Conservation (phyloP, 2,888 invertebrate species). For the Tenthredo amoena region DNA sequence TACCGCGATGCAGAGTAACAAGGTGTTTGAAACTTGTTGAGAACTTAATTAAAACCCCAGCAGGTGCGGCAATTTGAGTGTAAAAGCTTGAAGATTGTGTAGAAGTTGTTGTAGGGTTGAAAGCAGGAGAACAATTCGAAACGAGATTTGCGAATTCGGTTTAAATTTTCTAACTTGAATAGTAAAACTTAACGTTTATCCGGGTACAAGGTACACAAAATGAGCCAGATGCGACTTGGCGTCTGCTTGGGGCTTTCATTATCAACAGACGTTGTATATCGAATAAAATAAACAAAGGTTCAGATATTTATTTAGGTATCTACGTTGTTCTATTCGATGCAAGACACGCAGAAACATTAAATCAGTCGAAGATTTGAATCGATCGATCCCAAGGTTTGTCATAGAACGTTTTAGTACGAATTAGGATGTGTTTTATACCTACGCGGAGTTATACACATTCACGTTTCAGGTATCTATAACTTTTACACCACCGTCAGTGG, state of each 20-base stretch:
- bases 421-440: neutral
- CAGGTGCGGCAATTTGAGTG: neutral
- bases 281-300: neutral
- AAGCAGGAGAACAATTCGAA: neutral
- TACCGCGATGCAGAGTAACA: neutral
- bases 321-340: neutral
- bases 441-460: neutral
- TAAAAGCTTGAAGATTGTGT: neutral
- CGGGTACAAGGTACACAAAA: neutral
- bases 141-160: neutral
- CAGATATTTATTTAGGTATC: neutral
- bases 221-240: neutral
- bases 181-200: neutral
- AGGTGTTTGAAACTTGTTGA: constrained; percentile 4
- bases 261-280: neutral
- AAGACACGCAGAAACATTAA: constrained; percentile 8
- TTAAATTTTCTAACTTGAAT: neutral
- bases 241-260: neutral
- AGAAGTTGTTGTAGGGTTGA: neutral
- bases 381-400: neutral
- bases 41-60: neutral
- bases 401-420: neutral
- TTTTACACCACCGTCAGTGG: neutral
- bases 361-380: constrained; percentile 7
- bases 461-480: neutral